phyloP scores from a whole-genome alignment of 2,797 vertebrate species.

The Babyrousa celebensis region DNA sequence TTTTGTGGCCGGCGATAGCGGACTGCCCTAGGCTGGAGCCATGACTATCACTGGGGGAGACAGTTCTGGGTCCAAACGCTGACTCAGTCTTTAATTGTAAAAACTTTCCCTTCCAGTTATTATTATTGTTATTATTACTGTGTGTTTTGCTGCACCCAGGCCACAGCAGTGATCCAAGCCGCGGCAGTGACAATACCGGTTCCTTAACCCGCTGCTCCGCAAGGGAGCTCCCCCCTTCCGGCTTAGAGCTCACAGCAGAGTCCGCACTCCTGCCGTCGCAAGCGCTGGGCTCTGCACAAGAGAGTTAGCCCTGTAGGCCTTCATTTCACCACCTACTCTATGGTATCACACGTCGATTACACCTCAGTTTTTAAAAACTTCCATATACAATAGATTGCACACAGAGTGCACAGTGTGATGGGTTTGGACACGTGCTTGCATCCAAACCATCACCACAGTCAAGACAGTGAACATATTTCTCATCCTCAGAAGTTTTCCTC shows the following conservation, averaged over 20 bases:
- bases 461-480: not conserved
- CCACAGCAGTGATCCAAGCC: no score
- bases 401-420: not conserved
- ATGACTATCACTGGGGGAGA: accelerated
- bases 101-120: no score
- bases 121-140: no score
- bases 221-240: no score
- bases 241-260: no score
- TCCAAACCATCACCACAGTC: not conserved
- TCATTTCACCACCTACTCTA: not conserved
- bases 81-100: not conserved
- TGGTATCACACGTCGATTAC: not conserved
- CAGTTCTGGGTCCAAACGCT: not conserved
- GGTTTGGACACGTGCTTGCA: not conserved
- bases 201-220: no score
- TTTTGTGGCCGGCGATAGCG: not conserved
- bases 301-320: not conserved
- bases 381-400: not conserved
- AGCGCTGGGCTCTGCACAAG: not conserved
- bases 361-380: not conserved
- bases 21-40: not conserved
- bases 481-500: not conserved
- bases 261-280: not conserved
- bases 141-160: no score
- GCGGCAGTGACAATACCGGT: no score